Conservation (phyloP, 2,113 vertebrate species). For the Phylloscopus trochiloides region DNA sequence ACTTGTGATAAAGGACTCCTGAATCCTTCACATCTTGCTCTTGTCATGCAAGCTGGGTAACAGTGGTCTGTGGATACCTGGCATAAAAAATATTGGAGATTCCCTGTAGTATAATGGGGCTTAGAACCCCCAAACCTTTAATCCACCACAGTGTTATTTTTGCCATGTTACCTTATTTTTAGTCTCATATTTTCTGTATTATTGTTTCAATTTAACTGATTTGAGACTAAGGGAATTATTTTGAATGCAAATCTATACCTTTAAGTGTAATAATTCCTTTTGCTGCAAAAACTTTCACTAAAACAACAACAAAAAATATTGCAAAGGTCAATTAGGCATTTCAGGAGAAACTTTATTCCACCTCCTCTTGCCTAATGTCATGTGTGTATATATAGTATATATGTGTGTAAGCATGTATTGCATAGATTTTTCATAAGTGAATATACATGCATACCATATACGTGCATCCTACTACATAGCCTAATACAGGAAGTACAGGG, state of each 20-base stretch:
- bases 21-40: not conserved
- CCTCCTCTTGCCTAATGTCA: not conserved
- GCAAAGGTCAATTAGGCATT: not conserved
- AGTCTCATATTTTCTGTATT: not conserved
- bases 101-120: not conserved
- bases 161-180: not conserved
- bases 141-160: not conserved
- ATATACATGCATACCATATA: not conserved
- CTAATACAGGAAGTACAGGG: not conserved
- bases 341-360: not conserved
- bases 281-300: not conserved
- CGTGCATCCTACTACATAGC: not conserved
- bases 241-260: not conserved
- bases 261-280: not conserved
- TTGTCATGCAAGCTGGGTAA: not conserved
- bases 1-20: not conserved
- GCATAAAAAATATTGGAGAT: not conserved
- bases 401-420: not conserved
- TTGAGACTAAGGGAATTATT: not conserved
- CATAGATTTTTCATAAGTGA: not conserved
- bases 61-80: not conserved
- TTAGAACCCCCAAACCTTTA: not conserved
- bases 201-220: not conserved
- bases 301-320: not conserved
- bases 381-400: accelerated